Evolutionary conservation across 2,113 vertebrate species (phyloP).

Genomic region (Petroica traversi): DNA sequence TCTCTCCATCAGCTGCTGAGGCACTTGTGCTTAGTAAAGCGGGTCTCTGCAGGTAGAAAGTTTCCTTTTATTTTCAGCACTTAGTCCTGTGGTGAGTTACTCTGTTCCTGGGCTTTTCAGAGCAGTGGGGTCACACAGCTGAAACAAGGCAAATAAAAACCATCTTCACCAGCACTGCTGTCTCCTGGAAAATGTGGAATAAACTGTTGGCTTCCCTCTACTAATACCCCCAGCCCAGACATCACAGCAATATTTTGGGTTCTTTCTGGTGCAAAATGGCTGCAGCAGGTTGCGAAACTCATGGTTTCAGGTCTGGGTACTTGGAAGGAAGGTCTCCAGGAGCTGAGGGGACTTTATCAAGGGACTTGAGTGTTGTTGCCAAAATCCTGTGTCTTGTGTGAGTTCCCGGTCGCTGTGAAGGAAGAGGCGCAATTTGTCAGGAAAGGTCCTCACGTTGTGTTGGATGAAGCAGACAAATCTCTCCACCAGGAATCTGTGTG

Average conservation of each 20-base stretch:
- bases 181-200: not conserved
- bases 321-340: not conserved
- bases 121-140: not conserved
- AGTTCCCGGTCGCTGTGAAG: not conserved
- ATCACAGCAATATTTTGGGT: not conserved
- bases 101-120: not conserved
- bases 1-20: not conserved
- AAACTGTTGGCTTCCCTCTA: not conserved
- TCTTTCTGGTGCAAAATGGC: not conserved
- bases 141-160: not conserved
- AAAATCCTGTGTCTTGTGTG: rapidly evolving
- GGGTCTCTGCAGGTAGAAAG: not conserved
- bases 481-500: rapidly evolving
- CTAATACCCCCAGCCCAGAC: not conserved
- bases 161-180: no score
- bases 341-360: not conserved
- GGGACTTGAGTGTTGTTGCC: not conserved
- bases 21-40: rapidly evolving
- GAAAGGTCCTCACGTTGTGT: rapidly evolving
- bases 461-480: not conserved
- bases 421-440: rapidly evolving
- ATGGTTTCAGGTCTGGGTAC: rapidly evolving
- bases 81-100: rapidly evolving
- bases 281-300: not conserved
- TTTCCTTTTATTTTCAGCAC: not conserved